Conservation (phyloP, 2,113 vertebrate genomes). For the Theristicus caerulescens region DNA sequence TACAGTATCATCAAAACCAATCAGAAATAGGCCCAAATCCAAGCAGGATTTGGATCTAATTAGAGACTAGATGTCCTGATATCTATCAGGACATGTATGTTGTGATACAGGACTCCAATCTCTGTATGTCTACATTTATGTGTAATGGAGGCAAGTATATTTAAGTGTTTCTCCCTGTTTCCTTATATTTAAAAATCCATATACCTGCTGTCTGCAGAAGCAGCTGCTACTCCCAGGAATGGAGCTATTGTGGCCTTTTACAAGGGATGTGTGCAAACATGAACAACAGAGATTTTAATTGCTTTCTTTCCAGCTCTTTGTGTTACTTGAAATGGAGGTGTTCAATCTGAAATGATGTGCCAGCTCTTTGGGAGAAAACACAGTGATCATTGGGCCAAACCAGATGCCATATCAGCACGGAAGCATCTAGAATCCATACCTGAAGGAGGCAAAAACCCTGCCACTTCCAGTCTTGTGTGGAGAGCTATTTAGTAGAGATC, state of each 20-base stretch:
- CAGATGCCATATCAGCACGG: not conserved
- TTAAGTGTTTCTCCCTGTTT: not conserved
- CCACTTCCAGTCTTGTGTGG: not conserved
- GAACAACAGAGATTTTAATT: not conserved
- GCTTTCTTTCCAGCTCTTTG: not conserved
- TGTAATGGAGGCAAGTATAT: not conserved
- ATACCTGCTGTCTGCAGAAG: not conserved
- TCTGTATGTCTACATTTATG: not conserved
- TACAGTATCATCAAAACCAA: not conserved
- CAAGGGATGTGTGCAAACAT: not conserved
- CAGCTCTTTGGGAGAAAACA: not conserved
- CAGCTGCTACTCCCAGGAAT: not conserved
- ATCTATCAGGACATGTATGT: not conserved
- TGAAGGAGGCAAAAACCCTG: not conserved
- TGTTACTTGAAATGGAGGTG: not conserved
- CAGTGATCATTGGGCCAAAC: not conserved
- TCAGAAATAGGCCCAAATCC: not conserved
- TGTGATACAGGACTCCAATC: not conserved
- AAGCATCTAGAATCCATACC: not conserved
- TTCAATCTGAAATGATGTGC: not conserved
- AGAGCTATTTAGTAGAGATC: not conserved
- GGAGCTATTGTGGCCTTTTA: not conserved
- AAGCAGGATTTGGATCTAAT: not conserved
- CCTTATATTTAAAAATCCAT: not conserved
- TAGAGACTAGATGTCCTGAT: not conserved